Evolutionary conservation across 2,797 vertebrate genomes (phyloP).

Genomic region (Nyctibius grandis): DNA sequence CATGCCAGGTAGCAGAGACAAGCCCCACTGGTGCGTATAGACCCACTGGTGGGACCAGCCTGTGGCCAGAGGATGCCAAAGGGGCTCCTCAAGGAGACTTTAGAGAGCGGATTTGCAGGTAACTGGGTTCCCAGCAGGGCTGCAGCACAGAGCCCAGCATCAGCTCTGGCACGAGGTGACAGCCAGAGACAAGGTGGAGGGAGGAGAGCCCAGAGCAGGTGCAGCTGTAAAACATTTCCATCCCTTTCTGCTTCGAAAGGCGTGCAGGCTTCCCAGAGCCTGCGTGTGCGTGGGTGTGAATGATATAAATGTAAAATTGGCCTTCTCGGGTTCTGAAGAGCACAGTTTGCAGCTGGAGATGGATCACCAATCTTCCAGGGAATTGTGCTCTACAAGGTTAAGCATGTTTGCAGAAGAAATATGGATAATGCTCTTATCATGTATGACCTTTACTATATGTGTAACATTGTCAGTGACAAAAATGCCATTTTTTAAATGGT

Average conservation of each 20-base stretch:
- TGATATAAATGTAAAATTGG: conserved; percentile 46
- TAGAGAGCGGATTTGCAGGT: neutral
- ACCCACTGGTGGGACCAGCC: neutral
- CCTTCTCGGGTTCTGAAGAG: conserved; percentile 16
- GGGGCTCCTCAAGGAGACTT: neutral
- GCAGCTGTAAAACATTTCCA: neutral
- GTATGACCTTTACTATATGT: conserved; percentile 63
- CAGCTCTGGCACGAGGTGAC: neutral
- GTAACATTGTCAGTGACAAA: conserved; percentile 68
- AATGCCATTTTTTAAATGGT: conserved; percentile 67
- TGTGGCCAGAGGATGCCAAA: neutral
- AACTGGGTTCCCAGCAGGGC: fast-evolving
- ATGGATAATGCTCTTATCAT: conserved; percentile 61
- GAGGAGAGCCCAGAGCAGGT: neutral
- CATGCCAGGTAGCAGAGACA: neutral
- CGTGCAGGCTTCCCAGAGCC: neutral
- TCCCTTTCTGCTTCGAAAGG: neutral
- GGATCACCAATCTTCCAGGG: conserved; percentile 46
- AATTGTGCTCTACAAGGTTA: conserved; percentile 65
- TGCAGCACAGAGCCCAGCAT: neutral
- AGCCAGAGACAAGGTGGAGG: neutral
- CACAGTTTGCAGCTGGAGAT: conserved; percentile 47
- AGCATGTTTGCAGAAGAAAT: conserved; percentile 70
- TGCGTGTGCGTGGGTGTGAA: neutral
- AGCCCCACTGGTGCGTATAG: neutral